Evolutionary conservation across 2,113 vertebrate species (phyloP).

Genomic region (Cardinalis cardinalis): DNA sequence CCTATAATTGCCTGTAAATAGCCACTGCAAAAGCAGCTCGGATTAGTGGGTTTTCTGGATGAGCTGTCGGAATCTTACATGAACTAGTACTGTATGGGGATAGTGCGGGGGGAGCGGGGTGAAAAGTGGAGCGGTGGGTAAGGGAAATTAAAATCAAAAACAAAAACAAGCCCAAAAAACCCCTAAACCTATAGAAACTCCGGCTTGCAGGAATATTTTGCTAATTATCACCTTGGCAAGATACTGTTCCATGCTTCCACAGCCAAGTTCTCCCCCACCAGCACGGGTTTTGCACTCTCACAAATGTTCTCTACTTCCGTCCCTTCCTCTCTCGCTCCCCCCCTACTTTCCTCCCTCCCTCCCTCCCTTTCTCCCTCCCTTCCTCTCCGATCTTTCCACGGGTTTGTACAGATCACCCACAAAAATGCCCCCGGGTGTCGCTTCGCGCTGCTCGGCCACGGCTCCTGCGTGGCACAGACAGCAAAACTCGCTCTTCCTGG

Average conservation of each 20-base stretch:
- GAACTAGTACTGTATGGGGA: not conserved
- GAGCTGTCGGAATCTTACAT: constrained; percentile 13
- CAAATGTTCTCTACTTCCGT: not conserved
- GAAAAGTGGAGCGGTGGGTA: not conserved
- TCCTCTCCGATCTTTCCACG: not conserved
- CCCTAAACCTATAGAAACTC: not conserved
- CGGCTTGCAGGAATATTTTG: constrained; percentile 42
- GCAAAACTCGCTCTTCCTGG: not conserved
- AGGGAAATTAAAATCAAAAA: not conserved
- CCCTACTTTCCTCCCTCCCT: not conserved
- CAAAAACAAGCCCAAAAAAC: fast-evolving
- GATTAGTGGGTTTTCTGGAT: constrained; percentile 7
- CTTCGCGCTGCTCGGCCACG: not conserved
- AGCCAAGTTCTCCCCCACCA: constrained; percentile 9
- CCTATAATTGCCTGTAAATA: constrained; percentile 38
- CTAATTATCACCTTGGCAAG: constrained; percentile 59
- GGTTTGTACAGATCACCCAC: not conserved
- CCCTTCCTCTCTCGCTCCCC: not conserved
- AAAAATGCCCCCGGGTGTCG: not conserved
- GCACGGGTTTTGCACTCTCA: not conserved
- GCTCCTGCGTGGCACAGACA: no score
- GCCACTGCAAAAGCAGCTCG: constrained; percentile 13
- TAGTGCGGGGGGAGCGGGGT: fast-evolving
- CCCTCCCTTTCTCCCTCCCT: not conserved
- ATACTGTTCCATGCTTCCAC: constrained; percentile 21